These are phyloP conservation scores for Lochmaea crataegi DNA, from an alignment of 2,888 invertebrate species.

Conservation along the genomic window DNA sequence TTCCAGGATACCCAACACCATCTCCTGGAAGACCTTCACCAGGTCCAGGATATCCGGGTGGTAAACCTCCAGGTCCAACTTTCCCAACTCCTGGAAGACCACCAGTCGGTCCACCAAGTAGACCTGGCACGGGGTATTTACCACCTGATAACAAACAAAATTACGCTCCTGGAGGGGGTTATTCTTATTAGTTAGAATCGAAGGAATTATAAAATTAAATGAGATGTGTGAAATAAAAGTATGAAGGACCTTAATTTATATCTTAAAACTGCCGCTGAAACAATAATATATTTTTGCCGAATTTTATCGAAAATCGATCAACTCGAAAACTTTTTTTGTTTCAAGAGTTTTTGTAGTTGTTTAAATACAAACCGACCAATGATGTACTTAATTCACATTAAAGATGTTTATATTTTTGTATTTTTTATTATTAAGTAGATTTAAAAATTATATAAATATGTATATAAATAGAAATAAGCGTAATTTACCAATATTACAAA, in stretches of 20 bases:
- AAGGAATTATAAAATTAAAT: no score
- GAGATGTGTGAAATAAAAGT: no score
- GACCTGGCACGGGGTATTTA: constrained; percentile 36
- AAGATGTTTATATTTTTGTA: no score
- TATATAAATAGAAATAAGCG: neutral
- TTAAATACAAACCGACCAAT: no score
- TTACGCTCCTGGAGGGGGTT: constrained; percentile 59
- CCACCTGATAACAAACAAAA: constrained; percentile 51
- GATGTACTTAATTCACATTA: no score
- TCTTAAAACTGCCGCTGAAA: no score
- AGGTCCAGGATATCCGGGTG: constrained; percentile 29
- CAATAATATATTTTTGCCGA: no score
- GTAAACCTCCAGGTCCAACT: constrained; percentile 23
- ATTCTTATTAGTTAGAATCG: constrained; percentile 55
- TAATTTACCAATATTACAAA: neutral
- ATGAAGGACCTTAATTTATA: no score
- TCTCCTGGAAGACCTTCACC: constrained; percentile 1
- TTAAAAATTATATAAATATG: neutral
- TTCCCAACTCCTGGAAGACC: constrained; percentile 38
- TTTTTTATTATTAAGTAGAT: no score
- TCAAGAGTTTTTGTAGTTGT: no score
- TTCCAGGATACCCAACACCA: constrained; percentile 30
- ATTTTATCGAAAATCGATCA: no score
- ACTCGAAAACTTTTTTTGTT: no score
- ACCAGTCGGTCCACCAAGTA: constrained; percentile 24